Conservation (phyloP, 1,140 invertebrate genomes). For the Drosophila virilis region DNA sequence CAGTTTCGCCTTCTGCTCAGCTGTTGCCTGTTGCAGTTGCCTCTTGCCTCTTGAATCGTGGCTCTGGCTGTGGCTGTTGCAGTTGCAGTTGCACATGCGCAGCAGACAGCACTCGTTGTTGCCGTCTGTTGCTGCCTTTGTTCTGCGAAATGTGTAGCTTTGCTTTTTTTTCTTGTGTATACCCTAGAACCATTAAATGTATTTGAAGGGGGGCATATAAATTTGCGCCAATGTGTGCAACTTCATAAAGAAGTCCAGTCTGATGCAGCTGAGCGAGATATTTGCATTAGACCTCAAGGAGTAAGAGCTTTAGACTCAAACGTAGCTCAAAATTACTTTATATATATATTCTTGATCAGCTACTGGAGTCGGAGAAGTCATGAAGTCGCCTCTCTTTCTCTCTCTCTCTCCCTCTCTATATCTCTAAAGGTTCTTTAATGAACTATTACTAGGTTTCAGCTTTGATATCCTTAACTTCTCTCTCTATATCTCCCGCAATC, state of each 20-base stretch:
- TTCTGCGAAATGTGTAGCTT: conserved; percentile 13
- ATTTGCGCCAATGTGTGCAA: too few species aligned
- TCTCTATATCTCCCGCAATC: background rate
- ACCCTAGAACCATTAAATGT: conserved; percentile 5
- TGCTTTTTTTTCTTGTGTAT: background rate
- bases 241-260: too few species aligned
- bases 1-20: conserved; percentile 27
- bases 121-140: conserved; percentile 47
- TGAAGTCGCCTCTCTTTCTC: background rate
- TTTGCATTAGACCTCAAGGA: too few species aligned
- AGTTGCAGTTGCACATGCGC: conserved; percentile 64
- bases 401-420: background rate
- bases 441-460: too few species aligned
- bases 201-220: background rate
- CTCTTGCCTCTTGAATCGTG: background rate
- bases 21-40: conserved; percentile 40
- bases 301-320: too few species aligned
- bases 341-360: too few species aligned
- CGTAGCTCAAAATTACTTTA: too few species aligned
- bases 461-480: too few species aligned
- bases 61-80: conserved; percentile 30
- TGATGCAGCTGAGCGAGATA: too few species aligned
- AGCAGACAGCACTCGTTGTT: conserved; percentile 16
- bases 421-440: too few species aligned
- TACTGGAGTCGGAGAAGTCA: too few species aligned